Percentiles rank a stretch among this genome's conserved stretches.
These are phyloP conservation scores for Accipiter virgatus DNA, from an alignment of 2,113 vertebrate species.

Conservation along the genomic window DNA sequence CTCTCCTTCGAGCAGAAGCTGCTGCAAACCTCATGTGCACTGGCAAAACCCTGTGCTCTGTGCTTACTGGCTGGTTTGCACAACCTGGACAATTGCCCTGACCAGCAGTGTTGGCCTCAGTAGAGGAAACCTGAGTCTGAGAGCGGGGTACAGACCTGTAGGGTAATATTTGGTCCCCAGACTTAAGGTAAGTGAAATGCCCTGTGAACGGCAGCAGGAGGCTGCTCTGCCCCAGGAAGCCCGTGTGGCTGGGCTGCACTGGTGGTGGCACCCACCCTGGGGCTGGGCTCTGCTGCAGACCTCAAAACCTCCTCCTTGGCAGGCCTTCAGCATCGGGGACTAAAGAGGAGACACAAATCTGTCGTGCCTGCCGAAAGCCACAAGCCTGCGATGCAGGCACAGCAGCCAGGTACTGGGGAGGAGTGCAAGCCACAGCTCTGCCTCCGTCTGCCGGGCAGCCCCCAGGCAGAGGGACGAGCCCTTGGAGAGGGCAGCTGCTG, in stretches of 20 bases:
- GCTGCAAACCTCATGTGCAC: not conserved
- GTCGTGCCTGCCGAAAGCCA: not conserved
- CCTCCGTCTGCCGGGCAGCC: no score
- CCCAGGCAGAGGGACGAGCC: not conserved
- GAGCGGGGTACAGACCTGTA: not conserved
- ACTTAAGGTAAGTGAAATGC: not conserved
- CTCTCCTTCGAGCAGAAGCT: not conserved
- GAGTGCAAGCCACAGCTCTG: not conserved
- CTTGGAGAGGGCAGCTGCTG: rapidly evolving
- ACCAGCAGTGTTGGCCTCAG: not conserved
- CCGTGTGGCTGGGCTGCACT: rapidly evolving
- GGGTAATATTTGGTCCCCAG: not conserved
- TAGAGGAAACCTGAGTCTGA: not conserved
- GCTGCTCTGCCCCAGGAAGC: not conserved
- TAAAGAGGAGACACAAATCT: not conserved
- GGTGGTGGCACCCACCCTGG: not conserved
- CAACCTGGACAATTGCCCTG: not conserved
- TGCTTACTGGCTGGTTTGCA: not conserved
- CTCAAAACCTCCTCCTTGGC: not conserved
- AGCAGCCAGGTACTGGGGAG: rapidly evolving
- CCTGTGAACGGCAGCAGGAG: not conserved
- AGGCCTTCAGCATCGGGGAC: not conserved
- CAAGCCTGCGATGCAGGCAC: not conserved
- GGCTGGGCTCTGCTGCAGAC: not conserved
- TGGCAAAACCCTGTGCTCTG: not conserved